These are phyloP conservation scores for Melospiza melodia DNA, from an alignment of 2,113 vertebrate genomes.

Conservation along the genomic window DNA sequence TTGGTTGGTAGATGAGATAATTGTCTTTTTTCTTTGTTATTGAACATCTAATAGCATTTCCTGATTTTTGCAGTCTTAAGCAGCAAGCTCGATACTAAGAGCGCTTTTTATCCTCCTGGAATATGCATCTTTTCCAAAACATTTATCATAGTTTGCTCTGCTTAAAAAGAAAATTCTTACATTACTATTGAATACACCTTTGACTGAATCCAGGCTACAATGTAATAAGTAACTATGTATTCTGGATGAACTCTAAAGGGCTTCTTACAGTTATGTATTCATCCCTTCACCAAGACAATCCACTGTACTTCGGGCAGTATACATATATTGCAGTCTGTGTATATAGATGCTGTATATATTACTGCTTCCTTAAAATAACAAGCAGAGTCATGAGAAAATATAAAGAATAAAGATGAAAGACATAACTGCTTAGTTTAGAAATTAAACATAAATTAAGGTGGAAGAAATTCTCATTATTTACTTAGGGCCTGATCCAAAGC, in stretches of 20 bases:
- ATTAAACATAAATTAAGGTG: slow-evolving; percentile 53
- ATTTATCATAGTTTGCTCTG: neutral
- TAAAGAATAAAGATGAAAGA: slow-evolving; percentile 62
- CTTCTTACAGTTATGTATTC: slow-evolving; percentile 17
- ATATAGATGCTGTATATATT: slow-evolving; percentile 62
- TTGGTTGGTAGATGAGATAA: neutral
- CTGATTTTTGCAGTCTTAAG: neutral
- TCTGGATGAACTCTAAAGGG: slow-evolving; percentile 56
- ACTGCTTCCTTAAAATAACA: slow-evolving; percentile 67
- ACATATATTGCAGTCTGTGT: slow-evolving; percentile 39
- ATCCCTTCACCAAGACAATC: slow-evolving; percentile 19
- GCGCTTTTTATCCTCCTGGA: neutral
- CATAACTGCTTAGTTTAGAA: slow-evolving; percentile 30
- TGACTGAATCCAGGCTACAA: slow-evolving; percentile 37
- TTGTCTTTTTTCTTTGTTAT: neutral
- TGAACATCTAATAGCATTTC: neutral
- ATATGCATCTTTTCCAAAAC: neutral
- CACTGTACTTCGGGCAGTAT: slow-evolving; percentile 4
- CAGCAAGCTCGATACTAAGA: neutral
- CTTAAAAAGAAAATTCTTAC: slow-evolving; percentile 1
- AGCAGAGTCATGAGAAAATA: slow-evolving; percentile 53
- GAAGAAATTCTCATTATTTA: slow-evolving; percentile 56
- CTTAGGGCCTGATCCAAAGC: slow-evolving; percentile 21
- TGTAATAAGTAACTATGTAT: neutral
- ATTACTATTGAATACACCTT: slow-evolving; percentile 28